Conservation (phyloP, 2,797 vertebrate genomes). For the Pterois miles region DNA sequence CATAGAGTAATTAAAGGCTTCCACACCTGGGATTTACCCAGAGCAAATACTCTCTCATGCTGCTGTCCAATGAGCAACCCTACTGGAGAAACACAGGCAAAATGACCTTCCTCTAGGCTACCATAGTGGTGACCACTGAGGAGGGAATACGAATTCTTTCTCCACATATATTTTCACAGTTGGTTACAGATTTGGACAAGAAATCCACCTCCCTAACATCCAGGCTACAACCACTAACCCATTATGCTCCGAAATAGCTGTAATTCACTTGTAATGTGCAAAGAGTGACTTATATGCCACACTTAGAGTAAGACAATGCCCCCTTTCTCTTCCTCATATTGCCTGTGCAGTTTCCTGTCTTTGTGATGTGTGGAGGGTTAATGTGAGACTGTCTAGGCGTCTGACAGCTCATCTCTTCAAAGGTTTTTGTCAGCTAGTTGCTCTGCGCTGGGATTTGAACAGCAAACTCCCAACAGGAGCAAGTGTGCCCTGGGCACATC, state of each 20-base stretch:
- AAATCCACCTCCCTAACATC: background rate
- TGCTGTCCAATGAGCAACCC: background rate
- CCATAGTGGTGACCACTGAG: background rate
- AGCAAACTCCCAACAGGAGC: slow-evolving; percentile 40
- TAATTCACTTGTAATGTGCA: background rate
- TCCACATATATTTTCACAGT: background rate
- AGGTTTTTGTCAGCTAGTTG: slow-evolving; percentile 54
- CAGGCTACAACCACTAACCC: background rate
- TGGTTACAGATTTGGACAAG: background rate
- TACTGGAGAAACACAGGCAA: background rate
- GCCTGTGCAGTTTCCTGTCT: slow-evolving; percentile 19
- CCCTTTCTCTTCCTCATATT: background rate
- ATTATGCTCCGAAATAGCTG: background rate
- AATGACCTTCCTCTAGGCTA: slow-evolving; percentile 2
- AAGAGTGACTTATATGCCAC: background rate
- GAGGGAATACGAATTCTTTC: background rate
- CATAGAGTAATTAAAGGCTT: slow-evolving; percentile 1
- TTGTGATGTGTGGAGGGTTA: slow-evolving; percentile 45
- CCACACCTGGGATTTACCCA: slow-evolving; percentile 18
- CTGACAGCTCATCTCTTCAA: slow-evolving; percentile 67
- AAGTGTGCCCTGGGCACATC: slow-evolving; percentile 33
- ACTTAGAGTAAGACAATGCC: background rate
- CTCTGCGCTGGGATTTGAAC: slow-evolving; percentile 54
- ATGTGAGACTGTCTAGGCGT: slow-evolving; percentile 41
- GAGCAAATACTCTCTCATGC: slow-evolving; percentile 8